These are phyloP conservation scores for Sphyrna mokarran DNA, from an alignment of 2,113 vertebrate species.

Conservation along the genomic window DNA sequence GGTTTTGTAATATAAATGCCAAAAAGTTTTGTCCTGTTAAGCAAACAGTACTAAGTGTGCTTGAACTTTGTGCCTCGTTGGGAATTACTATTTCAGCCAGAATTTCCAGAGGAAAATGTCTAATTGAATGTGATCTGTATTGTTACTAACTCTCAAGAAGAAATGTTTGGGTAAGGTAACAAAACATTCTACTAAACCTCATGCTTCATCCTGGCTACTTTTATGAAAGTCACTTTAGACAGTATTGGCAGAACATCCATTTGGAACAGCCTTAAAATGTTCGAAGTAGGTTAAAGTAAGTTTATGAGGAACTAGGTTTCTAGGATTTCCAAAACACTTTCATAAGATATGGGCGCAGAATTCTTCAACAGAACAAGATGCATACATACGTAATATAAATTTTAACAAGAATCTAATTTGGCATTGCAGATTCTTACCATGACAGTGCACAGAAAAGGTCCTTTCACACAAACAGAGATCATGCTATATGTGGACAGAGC, in stretches of 20 bases:
- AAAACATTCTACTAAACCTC: neutral
- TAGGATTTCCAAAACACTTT: neutral
- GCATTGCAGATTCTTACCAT: neutral
- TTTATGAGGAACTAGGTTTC: neutral
- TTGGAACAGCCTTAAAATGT: neutral
- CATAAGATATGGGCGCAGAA: neutral
- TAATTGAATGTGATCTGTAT: neutral
- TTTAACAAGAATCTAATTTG: neutral
- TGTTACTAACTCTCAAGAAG: neutral
- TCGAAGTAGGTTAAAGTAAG: too few relatives aligned
- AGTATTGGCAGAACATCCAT: neutral
- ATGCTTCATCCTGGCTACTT: slow-evolving; percentile 3
- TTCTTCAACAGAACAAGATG: neutral
- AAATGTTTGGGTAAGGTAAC: neutral
- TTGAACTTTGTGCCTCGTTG: neutral
- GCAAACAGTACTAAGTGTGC: neutral
- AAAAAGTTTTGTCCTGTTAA: neutral
- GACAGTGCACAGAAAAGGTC: neutral
- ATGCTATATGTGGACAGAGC: neutral
- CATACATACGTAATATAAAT: neutral
- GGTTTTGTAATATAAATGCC: neutral
- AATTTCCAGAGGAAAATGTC: neutral
- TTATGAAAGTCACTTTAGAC: neutral
- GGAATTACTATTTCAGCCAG: neutral
- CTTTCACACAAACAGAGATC: neutral